These are phyloP conservation scores for Sarcophaga rosellei DNA, from an alignment of 2,888 invertebrate species.

Conservation along the genomic window DNA sequence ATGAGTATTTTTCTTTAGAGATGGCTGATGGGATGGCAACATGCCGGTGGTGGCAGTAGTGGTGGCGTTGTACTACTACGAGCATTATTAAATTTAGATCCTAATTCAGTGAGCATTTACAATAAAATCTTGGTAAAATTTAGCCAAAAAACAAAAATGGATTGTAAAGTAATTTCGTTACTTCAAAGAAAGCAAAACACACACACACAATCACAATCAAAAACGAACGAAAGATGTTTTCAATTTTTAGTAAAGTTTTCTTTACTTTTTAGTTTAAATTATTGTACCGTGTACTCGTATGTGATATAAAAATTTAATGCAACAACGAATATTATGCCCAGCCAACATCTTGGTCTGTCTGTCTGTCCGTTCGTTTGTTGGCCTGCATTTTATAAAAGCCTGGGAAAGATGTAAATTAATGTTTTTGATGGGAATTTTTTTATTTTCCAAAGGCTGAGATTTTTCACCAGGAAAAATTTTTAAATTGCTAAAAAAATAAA, in stretches of 20 bases:
- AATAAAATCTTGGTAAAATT: slow-evolving; percentile 39
- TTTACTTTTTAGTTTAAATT: too few relatives aligned
- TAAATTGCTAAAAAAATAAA: background rate
- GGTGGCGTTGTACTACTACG: background rate
- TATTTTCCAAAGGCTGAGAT: background rate
- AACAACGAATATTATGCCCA: background rate
- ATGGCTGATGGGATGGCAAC: slow-evolving; percentile 1
- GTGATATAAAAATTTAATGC: slow-evolving; percentile 53
- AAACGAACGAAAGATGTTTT: background rate
- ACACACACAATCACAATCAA: too few relatives aligned
- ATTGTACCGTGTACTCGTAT: slow-evolving; percentile 44
- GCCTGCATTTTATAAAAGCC: slow-evolving; percentile 34
- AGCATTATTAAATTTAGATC: slow-evolving; percentile 65
- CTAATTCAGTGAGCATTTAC: slow-evolving; percentile 63
- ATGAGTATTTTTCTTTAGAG: slow-evolving; percentile 46
- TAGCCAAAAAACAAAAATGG: slow-evolving; percentile 5
- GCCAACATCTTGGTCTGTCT: background rate
- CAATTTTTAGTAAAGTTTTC: slow-evolving; percentile 5
- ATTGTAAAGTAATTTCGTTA: slow-evolving; percentile 62
- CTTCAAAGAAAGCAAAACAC: background rate
- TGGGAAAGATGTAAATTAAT: slow-evolving; percentile 64
- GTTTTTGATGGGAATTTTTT: slow-evolving; percentile 51
- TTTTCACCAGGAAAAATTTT: background rate
- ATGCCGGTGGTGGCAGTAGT: background rate
- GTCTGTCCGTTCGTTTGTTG: background rate